Conservation (phyloP, 2,797 vertebrate genomes). For the Xenentodon cancila region DNA sequence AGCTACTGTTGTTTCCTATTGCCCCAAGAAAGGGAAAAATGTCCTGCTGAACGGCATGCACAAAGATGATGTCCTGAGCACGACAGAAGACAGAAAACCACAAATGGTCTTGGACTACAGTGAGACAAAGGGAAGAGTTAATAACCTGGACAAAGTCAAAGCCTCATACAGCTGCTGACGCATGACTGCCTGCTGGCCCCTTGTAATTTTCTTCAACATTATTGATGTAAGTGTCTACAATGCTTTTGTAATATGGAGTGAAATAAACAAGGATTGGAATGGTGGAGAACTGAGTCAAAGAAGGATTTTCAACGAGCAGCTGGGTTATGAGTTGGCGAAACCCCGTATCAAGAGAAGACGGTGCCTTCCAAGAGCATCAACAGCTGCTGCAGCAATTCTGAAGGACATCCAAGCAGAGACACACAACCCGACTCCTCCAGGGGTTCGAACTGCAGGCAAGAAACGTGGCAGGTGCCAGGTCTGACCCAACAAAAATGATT, state of each 20-base stretch:
- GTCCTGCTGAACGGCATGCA: too few relatives aligned
- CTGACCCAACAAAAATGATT: too few relatives aligned
- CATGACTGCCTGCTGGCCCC: too few relatives aligned
- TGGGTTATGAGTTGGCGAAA: neutral
- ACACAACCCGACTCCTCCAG: neutral
- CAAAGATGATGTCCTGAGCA: too few relatives aligned
- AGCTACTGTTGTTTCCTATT: too few relatives aligned
- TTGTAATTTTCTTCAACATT: too few relatives aligned
- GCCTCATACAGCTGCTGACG: neutral
- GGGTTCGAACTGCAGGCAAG: neutral
- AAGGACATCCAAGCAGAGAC: neutral
- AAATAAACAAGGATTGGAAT: too few relatives aligned
- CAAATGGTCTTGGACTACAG: neutral
- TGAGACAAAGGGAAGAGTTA: neutral
- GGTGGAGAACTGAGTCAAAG: too few relatives aligned
- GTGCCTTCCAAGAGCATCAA: neutral
- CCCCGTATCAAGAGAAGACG: neutral
- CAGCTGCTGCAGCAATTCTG: neutral
- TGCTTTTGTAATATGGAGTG: neutral
- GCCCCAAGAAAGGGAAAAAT: too few relatives aligned
- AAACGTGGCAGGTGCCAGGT: too few relatives aligned
- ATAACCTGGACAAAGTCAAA: neutral
- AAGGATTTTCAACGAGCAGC: neutral
- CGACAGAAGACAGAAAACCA: neutral
- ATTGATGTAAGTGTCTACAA: neutral